These are phyloP conservation scores for Agapornis canus DNA, from an alignment of 2,797 vertebrate species.

Conservation along the genomic window DNA sequence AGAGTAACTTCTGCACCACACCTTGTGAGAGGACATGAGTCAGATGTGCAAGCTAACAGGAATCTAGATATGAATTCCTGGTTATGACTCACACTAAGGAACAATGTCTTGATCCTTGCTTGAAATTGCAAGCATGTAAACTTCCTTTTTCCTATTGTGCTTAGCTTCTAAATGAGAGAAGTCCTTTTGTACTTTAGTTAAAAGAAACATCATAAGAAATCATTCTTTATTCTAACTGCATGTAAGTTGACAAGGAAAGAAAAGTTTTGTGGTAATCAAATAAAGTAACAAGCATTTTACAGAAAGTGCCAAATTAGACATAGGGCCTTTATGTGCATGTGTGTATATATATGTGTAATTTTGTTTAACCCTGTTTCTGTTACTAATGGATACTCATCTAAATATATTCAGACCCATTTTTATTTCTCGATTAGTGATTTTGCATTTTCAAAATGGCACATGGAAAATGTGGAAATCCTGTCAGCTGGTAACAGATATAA, in stretches of 20 bases:
- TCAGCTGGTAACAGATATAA: background rate
- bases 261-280: slow-evolving; percentile 5
- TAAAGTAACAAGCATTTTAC: slow-evolving; percentile 13
- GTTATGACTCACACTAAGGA: slow-evolving; percentile 40
- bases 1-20: background rate
- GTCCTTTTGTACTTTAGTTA: slow-evolving; percentile 26
- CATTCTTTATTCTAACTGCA: background rate
- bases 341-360: background rate
- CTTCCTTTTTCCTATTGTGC: slow-evolving; percentile 62
- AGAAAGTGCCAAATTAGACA: background rate
- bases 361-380: background rate
- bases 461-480: background rate
- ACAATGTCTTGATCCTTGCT: slow-evolving; percentile 46
- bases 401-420: background rate
- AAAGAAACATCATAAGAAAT: background rate
- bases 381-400: background rate
- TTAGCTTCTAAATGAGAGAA: slow-evolving; percentile 21
- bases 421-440: background rate
- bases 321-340: background rate
- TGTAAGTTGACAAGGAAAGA: background rate
- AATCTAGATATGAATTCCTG: slow-evolving; percentile 62
- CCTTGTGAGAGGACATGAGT: slow-evolving; percentile 31
- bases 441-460: background rate
- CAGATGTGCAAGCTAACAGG: slow-evolving; percentile 23
- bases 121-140: slow-evolving; percentile 14